Evolutionary conservation across 2,113 vertebrate genomes (phyloP).

Genomic region (Platycercus adscitus): DNA sequence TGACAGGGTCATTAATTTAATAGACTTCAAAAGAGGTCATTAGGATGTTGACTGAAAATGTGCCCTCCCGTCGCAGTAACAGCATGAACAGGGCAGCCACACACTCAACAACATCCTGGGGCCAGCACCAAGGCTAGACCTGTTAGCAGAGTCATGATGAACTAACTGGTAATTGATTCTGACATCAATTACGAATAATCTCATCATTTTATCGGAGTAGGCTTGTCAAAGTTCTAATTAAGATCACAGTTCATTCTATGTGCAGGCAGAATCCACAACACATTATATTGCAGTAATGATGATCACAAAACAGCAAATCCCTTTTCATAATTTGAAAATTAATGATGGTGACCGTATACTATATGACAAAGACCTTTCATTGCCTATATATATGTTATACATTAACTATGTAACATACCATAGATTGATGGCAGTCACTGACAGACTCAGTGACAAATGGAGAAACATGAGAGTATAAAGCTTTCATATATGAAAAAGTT

Average conservation of each 20-base stretch:
- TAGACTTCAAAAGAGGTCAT: slow-evolving; percentile 93
- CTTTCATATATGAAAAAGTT: background rate
- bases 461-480: background rate
- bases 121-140: slow-evolving; percentile 87
- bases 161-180: slow-evolving; percentile 89
- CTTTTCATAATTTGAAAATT: slow-evolving; percentile 89
- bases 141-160: slow-evolving; percentile 86
- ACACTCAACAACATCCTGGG: slow-evolving; percentile 87
- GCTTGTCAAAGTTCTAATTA: slow-evolving; percentile 95
- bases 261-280: slow-evolving; percentile 82
- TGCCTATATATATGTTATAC: slow-evolving; percentile 58
- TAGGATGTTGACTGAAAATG: slow-evolving; percentile 85
- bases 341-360: slow-evolving; percentile 79
- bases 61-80: slow-evolving; percentile 81
- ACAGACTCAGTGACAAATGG: slow-evolving; percentile 18
- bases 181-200: slow-evolving; percentile 96
- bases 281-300: slow-evolving; percentile 87
- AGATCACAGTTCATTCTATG: slow-evolving; percentile 85
- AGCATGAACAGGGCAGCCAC: slow-evolving; percentile 80
- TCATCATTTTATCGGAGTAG: slow-evolving; percentile 90
- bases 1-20: slow-evolving; percentile 91
- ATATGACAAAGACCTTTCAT: slow-evolving; percentile 70
- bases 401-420: slow-evolving; percentile 62
- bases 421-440: slow-evolving; percentile 33
- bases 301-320: slow-evolving; percentile 84